phyloP scores from a whole-genome alignment of 2,113 vertebrate species.

The Callionymus lyra region DNA sequence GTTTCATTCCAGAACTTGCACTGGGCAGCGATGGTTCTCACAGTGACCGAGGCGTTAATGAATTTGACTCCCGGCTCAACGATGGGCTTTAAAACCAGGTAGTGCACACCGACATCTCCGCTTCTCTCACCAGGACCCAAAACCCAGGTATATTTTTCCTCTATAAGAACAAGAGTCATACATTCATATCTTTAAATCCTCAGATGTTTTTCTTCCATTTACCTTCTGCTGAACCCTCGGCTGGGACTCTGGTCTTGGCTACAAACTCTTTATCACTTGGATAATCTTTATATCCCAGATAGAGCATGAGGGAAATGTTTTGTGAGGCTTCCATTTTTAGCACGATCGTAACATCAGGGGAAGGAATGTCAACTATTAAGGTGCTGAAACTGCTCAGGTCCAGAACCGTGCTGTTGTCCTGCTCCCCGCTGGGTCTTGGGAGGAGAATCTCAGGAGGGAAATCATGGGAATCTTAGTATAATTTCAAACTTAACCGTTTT shows the following conservation, averaged over 20 bases:
- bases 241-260: constrained; percentile 65
- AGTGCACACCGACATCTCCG: constrained; percentile 73
- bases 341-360: constrained; percentile 70
- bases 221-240: constrained; percentile 61
- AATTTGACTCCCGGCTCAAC: constrained; percentile 58
- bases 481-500: too few species aligned
- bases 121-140: constrained; percentile 70
- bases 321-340: constrained; percentile 75
- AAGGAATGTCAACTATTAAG: constrained; percentile 75
- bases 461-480: too few species aligned
- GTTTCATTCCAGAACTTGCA: constrained; percentile 87
- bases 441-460: constrained; percentile 70
- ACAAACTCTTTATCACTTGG: constrained; percentile 73
- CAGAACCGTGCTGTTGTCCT: constrained; percentile 68
- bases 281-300: constrained; percentile 72
- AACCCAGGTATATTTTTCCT: constrained; percentile 77
- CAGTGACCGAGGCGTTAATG: constrained; percentile 59
- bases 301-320: constrained; percentile 67
- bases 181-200: too few species aligned
- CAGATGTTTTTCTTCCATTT: too few species aligned
- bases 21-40: constrained; percentile 75
- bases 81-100: constrained; percentile 70
- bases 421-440: constrained; percentile 57
- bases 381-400: constrained; percentile 71
- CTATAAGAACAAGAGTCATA: constrained; percentile 50